phyloP scores from a whole-genome alignment of 2,797 vertebrate genomes.

The Phalanger gymnotis region DNA sequence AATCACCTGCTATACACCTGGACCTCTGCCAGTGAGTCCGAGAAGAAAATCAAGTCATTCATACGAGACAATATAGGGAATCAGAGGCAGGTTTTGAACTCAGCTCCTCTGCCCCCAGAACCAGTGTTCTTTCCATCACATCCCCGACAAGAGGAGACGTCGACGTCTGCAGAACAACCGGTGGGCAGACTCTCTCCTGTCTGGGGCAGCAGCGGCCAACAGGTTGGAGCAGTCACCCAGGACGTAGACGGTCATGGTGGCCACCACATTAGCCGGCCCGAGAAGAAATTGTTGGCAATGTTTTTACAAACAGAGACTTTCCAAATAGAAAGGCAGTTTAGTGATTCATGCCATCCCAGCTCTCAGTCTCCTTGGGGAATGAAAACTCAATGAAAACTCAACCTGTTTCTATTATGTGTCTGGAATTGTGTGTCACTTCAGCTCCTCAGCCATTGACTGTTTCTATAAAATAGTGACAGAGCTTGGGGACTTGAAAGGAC shows the following conservation, averaged over 20 bases:
- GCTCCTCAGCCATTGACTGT: rapidly evolving
- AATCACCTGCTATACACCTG: not conserved
- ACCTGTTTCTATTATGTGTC: slow-evolving; percentile 26
- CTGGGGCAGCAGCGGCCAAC: no score
- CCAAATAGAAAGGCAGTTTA: slow-evolving; percentile 81
- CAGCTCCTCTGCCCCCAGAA: no score
- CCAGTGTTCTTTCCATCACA: no score
- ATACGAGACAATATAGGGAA: not conserved
- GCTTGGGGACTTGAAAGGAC: no score
- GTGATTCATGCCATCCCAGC: slow-evolving; percentile 75
- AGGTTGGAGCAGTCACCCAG: no score
- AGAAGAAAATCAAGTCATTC: slow-evolving; percentile 74
- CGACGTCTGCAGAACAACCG: no score
- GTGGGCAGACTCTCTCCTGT: no score
- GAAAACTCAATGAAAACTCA: slow-evolving; percentile 76
- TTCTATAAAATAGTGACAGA: no score
- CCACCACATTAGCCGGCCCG: rapidly evolving
- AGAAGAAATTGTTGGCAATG: slow-evolving; percentile 80
- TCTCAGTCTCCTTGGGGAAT: slow-evolving; percentile 70
- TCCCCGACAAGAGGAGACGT: no score
- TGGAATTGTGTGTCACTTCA: no score
- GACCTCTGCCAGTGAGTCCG: slow-evolving; percentile 33
- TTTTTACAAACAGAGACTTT: slow-evolving; percentile 78
- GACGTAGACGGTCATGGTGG: no score
- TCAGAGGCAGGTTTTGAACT: no score